Evolutionary conservation across 2,888 invertebrate genomes (phyloP).

Genomic region (Oscheius sp.): DNA sequence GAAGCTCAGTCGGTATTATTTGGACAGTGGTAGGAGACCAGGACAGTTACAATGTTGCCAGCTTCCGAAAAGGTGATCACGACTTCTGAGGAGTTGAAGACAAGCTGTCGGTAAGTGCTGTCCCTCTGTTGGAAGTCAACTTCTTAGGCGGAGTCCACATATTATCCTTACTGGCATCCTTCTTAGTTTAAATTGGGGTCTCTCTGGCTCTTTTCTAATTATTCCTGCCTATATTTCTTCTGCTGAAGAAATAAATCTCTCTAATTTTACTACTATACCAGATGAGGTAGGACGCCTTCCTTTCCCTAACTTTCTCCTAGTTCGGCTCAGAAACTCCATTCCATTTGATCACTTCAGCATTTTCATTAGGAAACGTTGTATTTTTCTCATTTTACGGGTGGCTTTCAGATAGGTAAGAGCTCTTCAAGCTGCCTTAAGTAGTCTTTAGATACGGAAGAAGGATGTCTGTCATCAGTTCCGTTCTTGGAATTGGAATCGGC

Average conservation of each 20-base stretch:
- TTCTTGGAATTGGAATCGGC: constrained; percentile 22
- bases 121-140: not conserved
- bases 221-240: constrained; percentile 34
- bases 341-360: constrained; percentile 22
- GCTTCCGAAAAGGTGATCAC: too few relatives aligned
- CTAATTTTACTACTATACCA: constrained; percentile 15
- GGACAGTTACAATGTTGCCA: not conserved
- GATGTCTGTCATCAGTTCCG: constrained; percentile 1
- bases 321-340: constrained; percentile 2
- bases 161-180: constrained; percentile 13
- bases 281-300: constrained; percentile 11
- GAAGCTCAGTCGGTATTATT: constrained; percentile 6
- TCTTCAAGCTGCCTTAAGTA: not conserved
- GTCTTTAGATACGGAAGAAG: constrained; percentile 9
- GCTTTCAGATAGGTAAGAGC: constrained; percentile 20
- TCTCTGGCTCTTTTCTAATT: constrained; percentile 33
- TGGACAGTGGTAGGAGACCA: too few relatives aligned
- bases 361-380: constrained; percentile 27
- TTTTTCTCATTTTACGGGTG: constrained; percentile 9
- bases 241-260: constrained; percentile 11
- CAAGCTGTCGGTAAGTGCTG: not conserved
- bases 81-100: constrained; percentile 11
- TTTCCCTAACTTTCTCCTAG: not conserved
- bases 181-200: constrained; percentile 35
- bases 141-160: constrained; percentile 24